These are phyloP conservation scores for Nyctalus aviator DNA, from an alignment of 2,797 vertebrate genomes.

Conservation along the genomic window DNA sequence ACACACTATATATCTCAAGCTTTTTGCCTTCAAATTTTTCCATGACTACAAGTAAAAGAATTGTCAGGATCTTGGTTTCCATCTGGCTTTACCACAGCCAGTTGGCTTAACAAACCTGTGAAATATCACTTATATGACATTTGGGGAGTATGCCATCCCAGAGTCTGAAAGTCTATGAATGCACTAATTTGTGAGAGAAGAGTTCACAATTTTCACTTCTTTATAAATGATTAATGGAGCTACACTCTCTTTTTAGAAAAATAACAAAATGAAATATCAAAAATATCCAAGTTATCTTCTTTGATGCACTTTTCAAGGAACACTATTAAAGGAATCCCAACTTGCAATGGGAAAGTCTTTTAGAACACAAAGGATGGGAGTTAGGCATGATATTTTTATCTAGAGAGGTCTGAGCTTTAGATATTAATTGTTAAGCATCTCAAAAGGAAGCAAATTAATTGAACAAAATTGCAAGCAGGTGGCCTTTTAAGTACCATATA, in stretches of 20 bases:
- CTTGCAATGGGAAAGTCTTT: background rate
- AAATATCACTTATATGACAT: slow-evolving; percentile 44
- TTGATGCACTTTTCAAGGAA: slow-evolving; percentile 22
- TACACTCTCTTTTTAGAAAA: slow-evolving; percentile 27
- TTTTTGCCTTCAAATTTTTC: slow-evolving; percentile 45
- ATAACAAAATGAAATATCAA: slow-evolving; percentile 40
- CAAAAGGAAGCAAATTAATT: slow-evolving; percentile 16
- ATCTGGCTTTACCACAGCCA: slow-evolving; percentile 44
- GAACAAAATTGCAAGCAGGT: slow-evolving; percentile 50
- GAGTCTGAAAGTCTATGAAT: background rate
- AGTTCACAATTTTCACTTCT: background rate
- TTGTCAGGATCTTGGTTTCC: background rate
- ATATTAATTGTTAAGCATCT: slow-evolving; percentile 12
- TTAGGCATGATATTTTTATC: slow-evolving; percentile 52
- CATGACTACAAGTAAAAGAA: slow-evolving; percentile 16
- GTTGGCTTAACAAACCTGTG: slow-evolving; percentile 27
- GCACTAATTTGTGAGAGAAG: slow-evolving; percentile 33
- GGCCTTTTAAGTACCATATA: background rate
- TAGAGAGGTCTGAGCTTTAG: background rate
- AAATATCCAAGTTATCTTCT: slow-evolving; percentile 30
- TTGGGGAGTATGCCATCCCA: background rate
- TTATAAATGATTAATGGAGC: slow-evolving; percentile 37
- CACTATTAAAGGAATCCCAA: background rate
- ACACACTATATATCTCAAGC: slow-evolving; percentile 16
- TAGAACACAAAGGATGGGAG: background rate